These are phyloP conservation scores for Phenacoccus solenopsis DNA, from an alignment of 1,140 invertebrate genomes.

Conservation along the genomic window DNA sequence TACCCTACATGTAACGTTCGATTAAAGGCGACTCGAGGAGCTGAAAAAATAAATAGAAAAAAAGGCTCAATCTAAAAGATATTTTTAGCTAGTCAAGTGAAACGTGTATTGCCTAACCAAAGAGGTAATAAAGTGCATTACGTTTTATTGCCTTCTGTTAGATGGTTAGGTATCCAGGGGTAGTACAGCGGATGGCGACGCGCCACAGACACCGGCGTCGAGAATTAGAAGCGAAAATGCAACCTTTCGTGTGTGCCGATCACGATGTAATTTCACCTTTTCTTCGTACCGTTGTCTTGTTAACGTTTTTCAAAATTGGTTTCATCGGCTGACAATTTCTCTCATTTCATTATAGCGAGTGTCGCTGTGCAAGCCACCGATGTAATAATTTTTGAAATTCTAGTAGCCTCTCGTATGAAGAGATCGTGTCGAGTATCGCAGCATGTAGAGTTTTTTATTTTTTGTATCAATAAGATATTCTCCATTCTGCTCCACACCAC, in stretches of 20 bases:
- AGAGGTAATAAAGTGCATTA: conserved; percentile 15
- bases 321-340: conserved; percentile 6
- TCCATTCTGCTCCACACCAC: too few species aligned
- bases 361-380: too few species aligned
- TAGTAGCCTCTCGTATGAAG: too few species aligned
- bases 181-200: neutral
- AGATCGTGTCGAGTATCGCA: too few species aligned
- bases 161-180: neutral
- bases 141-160: neutral
- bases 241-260: conserved; percentile 9
- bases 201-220: neutral
- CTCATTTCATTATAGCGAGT: neutral
- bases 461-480: too few species aligned
- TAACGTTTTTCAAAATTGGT: conserved; percentile 1
- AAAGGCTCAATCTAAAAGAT: conserved; percentile 6
- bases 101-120: conserved; percentile 4
- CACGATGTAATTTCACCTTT: conserved; percentile 8
- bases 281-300: neutral
- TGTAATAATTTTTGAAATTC: too few species aligned
- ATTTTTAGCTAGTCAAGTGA: conserved; percentile 7
- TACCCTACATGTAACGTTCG: too few species aligned
- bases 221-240: neutral
- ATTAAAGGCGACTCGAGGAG: too few species aligned
- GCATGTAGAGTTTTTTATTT: too few species aligned
- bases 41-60: too few species aligned